These are phyloP conservation scores for Trachelus tabidus DNA, from an alignment of 2,888 invertebrate genomes.

Conservation along the genomic window DNA sequence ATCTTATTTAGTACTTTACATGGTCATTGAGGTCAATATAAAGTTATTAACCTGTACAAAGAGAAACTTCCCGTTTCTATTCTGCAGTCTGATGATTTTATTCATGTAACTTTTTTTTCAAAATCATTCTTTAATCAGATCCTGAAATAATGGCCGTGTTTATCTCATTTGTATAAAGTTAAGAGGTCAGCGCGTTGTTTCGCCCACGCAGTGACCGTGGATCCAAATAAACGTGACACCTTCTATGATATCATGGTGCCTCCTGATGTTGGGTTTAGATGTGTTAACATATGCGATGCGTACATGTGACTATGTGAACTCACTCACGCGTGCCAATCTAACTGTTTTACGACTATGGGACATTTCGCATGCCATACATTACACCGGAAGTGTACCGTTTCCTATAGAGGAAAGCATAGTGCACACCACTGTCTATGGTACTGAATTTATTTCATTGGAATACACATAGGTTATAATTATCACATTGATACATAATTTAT, in stretches of 20 bases:
- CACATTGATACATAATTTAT: background rate
- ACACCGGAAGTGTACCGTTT: slow-evolving; percentile 4
- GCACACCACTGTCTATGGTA: background rate
- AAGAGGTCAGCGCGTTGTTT: slow-evolving; percentile 19
- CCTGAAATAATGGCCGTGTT: background rate
- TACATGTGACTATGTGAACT: background rate
- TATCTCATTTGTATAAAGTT: slow-evolving; percentile 16
- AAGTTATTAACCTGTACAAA: background rate
- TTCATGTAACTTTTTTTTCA: background rate
- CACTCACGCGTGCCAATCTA: background rate
- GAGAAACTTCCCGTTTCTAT: background rate
- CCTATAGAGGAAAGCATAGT: background rate
- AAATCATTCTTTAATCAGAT: background rate
- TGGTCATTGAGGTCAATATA: background rate
- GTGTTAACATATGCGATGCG: background rate
- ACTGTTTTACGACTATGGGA: slow-evolving; percentile 4
- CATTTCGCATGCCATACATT: background rate
- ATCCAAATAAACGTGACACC: slow-evolving; percentile 32
- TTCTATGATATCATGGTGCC: slow-evolving; percentile 4
- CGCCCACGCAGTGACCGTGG: slow-evolving; percentile 21
- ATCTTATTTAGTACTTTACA: background rate
- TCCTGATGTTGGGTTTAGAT: background rate
- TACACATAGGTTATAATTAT: too few relatives aligned
- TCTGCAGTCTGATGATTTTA: background rate
- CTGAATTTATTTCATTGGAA: background rate